These are phyloP conservation scores for Xiphophorus maculatus DNA, from an alignment of 2,113 vertebrate species.

Conservation along the genomic window DNA sequence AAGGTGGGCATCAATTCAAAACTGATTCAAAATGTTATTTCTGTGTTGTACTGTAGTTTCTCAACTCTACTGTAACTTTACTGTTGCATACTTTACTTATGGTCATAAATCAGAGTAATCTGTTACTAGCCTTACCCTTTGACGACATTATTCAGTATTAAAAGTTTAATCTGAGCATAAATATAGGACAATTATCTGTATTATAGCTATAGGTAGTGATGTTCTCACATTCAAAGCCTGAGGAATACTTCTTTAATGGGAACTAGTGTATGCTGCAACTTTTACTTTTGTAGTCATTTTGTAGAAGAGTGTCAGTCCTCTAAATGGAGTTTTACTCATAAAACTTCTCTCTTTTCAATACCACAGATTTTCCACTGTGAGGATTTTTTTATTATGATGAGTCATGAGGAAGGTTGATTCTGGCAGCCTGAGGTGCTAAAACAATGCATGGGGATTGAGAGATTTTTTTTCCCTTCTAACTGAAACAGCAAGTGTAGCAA, in stretches of 20 bases:
- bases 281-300: slow-evolving; percentile 27
- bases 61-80: no score
- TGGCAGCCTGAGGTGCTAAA: slow-evolving; percentile 54
- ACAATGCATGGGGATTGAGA: slow-evolving; percentile 55
- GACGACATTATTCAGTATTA: no score
- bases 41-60: no score
- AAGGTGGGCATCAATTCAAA: no score
- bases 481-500: slow-evolving; percentile 56
- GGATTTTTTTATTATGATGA: slow-evolving; percentile 65
- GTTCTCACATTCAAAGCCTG: no score
- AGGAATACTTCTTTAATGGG: slow-evolving; percentile 1
- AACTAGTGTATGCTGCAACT: slow-evolving; percentile 9
- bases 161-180: no score
- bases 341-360: slow-evolving; percentile 47
- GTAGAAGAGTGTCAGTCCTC: slow-evolving; percentile 23
- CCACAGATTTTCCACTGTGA: slow-evolving; percentile 41
- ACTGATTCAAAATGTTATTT: no score
- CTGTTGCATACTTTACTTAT: no score
- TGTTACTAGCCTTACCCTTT: no score
- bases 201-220: no score
- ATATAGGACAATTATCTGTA: no score
- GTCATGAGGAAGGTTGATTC: slow-evolving; percentile 59
- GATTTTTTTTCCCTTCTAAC: slow-evolving; percentile 24
- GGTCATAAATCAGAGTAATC: no score
- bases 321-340: slow-evolving; percentile 37